phyloP scores from a whole-genome alignment of 92 coral and sea anemone species.

The Epizoanthus illoricatus region DNA sequence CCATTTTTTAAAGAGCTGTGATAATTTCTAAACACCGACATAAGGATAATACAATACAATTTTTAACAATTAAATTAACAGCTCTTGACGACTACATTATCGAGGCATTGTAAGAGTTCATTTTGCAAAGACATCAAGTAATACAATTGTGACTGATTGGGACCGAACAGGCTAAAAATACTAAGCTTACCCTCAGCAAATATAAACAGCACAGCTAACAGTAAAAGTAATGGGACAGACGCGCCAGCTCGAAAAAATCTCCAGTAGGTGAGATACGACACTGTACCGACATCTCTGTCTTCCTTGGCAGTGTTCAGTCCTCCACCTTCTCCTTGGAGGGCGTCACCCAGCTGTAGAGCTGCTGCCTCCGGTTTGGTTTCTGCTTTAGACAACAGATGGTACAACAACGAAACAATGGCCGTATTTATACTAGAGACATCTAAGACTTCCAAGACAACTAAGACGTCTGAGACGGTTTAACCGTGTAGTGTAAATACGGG shows the following conservation, averaged over 20 bases:
- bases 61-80: not conserved
- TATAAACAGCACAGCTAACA: not conserved
- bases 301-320: not conserved
- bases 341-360: not conserved
- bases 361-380: not conserved
- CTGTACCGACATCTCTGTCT: not conserved
- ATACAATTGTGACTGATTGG: no score
- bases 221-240: not conserved
- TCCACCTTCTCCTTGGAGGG: not conserved
- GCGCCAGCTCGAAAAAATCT: not conserved
- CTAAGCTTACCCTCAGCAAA: not conserved
- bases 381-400: not conserved
- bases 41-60: not conserved
- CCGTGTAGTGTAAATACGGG: no score
- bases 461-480: no score
- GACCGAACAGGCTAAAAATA: not conserved
- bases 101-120: not conserved
- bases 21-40: no score
- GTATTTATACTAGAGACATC: no score
- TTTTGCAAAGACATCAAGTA: not conserved
- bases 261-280: not conserved
- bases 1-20: no score
- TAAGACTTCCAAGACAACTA: no score
- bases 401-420: not conserved
- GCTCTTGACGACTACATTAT: not conserved